Conservation (phyloP, 1,140 invertebrate genomes). For the Phenacoccus solenopsis region DNA sequence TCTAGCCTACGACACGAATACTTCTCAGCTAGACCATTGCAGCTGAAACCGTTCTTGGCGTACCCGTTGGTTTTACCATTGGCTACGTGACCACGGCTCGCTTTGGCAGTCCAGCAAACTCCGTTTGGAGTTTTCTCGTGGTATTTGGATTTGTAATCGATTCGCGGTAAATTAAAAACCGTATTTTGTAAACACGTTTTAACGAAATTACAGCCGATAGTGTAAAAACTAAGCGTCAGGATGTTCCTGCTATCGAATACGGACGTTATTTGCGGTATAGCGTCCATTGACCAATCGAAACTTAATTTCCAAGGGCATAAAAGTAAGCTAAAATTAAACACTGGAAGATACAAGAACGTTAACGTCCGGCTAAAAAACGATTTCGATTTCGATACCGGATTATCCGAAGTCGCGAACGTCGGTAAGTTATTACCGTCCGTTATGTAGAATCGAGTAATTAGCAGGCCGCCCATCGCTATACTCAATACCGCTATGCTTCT, state of each 20-base stretch:
- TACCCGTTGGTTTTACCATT: neutral
- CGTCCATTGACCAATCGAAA: conserved; percentile 94
- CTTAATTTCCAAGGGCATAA: conserved; percentile 68
- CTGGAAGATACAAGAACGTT: conserved; percentile 78
- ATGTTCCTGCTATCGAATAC: conserved; percentile 62
- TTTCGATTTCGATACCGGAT: conserved; percentile 68
- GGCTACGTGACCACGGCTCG: neutral
- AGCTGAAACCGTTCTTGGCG: neutral
- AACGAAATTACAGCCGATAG: neutral
- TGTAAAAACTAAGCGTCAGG: conserved; percentile 56
- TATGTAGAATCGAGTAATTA: conserved; percentile 47
- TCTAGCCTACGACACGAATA: neutral
- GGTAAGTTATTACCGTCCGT: conserved; percentile 51
- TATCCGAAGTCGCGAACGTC: conserved; percentile 77
- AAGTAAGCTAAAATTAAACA: conserved; percentile 70
- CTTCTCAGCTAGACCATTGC: neutral
- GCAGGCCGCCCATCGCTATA: conserved; percentile 40
- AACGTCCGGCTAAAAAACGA: conserved; percentile 55
- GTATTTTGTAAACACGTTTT: neutral
- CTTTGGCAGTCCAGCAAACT: neutral
- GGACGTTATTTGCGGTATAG: conserved; percentile 63
- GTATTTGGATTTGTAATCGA: neutral
- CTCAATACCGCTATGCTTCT: conserved; percentile 47
- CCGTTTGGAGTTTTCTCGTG: neutral
- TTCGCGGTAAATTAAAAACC: neutral